Base-by-base conservation (phyloP, 2,797 vertebrate genomes). In the Oryzias dopingdopingensis region DNA sequence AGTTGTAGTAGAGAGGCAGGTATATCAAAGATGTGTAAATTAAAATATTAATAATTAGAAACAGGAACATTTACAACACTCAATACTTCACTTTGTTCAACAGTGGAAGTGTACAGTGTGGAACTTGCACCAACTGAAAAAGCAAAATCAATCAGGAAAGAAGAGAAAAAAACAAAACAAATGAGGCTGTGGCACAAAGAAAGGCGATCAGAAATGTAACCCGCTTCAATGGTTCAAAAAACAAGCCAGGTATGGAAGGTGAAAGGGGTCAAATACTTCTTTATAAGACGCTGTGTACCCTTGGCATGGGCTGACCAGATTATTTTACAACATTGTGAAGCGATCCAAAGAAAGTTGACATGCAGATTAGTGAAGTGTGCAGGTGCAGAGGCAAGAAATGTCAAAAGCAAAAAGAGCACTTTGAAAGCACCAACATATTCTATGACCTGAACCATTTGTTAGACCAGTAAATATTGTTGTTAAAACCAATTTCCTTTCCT, bases 1-100 rank as follows among this genome's bases (percentile, higher is more conserved):
- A 12, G 32, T 37, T 82, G 73, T 74, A 87, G 55, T 73, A 84
- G 82, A 89, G 77, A 90, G 80, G 83, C 83, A 76, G 86, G 71
- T 76, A 82, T 88, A 86, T 72, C 76, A 69, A 87, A 52, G 65
- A 85, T 86, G 83, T 78, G 81, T 68, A 76, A 88, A 91, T 83
- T 72, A 89, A 88, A 88, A 81, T 81, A 87, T 83, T 78, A 67
- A 81, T 77, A 77, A 77, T 87, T 85, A 86, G 86, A 86, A 90
- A 86, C 86, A 82, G 86, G 53, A 89, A 89, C 89, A 79, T 78
- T 83, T 90, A 92, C 87, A 74, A 91, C 87, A 91, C 80, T 81
- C 84, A 84, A 86, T 88, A 91, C 81, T 85, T 87, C 78, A 91
- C 88, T 90, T 87, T 80, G 73, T 82, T 86, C 78, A 86, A 89